Percentiles rank a stretch among this genome's conserved stretches.
Conservation (phyloP, 1,140 invertebrate genomes). For the Drosophila paulistorum region DNA sequence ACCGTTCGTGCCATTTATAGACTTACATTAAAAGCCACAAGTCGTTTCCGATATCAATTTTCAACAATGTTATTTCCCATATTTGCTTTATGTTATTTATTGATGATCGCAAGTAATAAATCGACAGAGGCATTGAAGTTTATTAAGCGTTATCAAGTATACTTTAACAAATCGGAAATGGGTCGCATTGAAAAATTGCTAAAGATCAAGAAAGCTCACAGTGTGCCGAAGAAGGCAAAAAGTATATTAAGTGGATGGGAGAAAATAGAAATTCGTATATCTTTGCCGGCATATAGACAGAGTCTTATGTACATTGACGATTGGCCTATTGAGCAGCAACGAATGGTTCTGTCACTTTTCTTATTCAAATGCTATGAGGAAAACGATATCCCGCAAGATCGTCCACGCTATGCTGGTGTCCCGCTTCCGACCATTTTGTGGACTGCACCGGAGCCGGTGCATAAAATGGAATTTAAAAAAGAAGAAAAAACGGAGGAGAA, state of each 20-base stretch:
- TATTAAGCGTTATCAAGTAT: background rate
- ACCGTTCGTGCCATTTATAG: constrained; percentile 19
- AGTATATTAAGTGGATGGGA: constrained; percentile 30
- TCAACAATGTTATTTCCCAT: constrained; percentile 40
- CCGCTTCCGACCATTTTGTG: constrained; percentile 23
- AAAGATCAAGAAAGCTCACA: constrained; percentile 6
- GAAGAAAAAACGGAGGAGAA: background rate
- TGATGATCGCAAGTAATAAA: constrained; percentile 39
- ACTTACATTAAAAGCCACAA: constrained; percentile 13
- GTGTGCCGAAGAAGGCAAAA: constrained; percentile 37
- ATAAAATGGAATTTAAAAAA: constrained; percentile 2
- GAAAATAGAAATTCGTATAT: constrained; percentile 34
- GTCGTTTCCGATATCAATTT: constrained; percentile 45
- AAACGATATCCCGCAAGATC: background rate
- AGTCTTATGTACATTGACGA: background rate
- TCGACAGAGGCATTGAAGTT: constrained; percentile 18
- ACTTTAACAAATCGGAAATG: constrained; percentile 39
- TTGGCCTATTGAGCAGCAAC: constrained; percentile 30
- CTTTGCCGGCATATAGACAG: background rate
- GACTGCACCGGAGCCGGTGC: constrained; percentile 1
- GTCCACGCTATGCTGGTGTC: background rate
- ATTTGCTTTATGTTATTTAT: constrained; percentile 35
- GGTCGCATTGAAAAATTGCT: constrained; percentile 40
- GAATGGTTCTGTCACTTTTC: constrained; percentile 33
- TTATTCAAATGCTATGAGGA: background rate